Conservation (phyloP, 2,113 vertebrate genomes). For the Rutilus rutilus region DNA sequence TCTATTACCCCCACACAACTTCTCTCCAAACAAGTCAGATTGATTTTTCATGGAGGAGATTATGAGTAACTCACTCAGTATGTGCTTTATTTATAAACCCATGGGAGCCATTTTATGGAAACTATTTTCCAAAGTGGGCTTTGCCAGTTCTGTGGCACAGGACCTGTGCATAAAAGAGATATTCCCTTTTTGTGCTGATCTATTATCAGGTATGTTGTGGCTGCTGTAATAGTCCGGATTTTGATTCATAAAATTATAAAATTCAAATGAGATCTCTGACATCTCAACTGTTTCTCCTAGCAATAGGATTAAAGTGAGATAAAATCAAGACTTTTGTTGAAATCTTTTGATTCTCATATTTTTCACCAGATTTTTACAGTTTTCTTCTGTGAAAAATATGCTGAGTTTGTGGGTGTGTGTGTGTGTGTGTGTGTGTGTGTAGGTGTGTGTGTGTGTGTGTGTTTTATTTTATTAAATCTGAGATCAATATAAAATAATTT, state of each 20-base stretch:
- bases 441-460: too few relatives aligned
- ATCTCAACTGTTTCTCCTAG: neutral
- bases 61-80: conserved; percentile 59
- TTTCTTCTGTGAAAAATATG: too few relatives aligned
- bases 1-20: conserved; percentile 52
- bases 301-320: neutral
- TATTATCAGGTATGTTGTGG: conserved; percentile 38
- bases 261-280: neutral
- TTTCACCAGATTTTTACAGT: too few relatives aligned
- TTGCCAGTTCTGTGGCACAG: conserved; percentile 52
- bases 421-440: too few relatives aligned
- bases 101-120: conserved; percentile 57
- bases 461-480: too few relatives aligned
- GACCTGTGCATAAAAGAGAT: conserved; percentile 31
- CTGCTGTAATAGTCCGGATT: conserved; percentile 25
- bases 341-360: too few relatives aligned
- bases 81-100: conserved; percentile 60
- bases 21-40: conserved; percentile 58
- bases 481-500: neutral
- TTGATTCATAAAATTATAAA: conserved; percentile 7
- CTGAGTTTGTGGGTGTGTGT: too few relatives aligned
- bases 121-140: conserved; percentile 54
- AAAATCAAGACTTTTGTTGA: neutral
- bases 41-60: conserved; percentile 55
- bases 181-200: conserved; percentile 50